Percentiles rank a stretch among this genome's conserved stretches.
Conservation (phyloP, 1,140 invertebrate genomes). For the Calliopsis andreniformis region DNA sequence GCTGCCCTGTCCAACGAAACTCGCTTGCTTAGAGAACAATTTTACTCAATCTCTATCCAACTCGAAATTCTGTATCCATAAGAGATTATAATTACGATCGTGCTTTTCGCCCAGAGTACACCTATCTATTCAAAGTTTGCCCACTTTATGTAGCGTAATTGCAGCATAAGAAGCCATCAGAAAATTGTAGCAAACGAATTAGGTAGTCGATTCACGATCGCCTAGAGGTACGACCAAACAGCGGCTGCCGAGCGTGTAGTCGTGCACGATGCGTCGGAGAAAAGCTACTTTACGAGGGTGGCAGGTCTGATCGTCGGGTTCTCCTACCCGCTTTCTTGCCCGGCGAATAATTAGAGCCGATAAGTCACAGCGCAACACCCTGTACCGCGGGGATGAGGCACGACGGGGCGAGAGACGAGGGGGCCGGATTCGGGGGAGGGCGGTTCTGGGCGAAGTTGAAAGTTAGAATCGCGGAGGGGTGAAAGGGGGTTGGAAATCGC, state of each 20-base stretch:
- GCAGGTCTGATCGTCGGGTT: slow-evolving; percentile 72
- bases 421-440: slow-evolving; percentile 45
- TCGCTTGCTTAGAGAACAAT: slow-evolving; percentile 28
- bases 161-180: no score
- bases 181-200: not conserved
- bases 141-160: slow-evolving; percentile 7
- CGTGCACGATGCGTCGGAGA: slow-evolving; percentile 63
- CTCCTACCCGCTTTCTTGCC: slow-evolving; percentile 73
- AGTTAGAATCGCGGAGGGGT: slow-evolving; percentile 68
- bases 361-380: slow-evolving; percentile 79
- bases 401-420: slow-evolving; percentile 22
- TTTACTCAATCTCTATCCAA: slow-evolving; percentile 35
- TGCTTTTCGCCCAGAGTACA: not conserved
- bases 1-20: slow-evolving; percentile 39
- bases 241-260: slow-evolving; percentile 3
- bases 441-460: slow-evolving; percentile 62
- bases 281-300: slow-evolving; percentile 76
- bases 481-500: slow-evolving; percentile 71
- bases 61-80: not conserved
- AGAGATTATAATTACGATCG: slow-evolving; percentile 2
- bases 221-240: slow-evolving; percentile 36
- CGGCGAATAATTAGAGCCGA: slow-evolving; percentile 79
- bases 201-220: not conserved
- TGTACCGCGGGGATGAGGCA: slow-evolving; percentile 66
- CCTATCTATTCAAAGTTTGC: not conserved